Evolutionary conservation across 2,113 vertebrate genomes (phyloP), one percentile per base, ranked within the genome.

Genomic region (Archocentrus centrarchus): DNA sequence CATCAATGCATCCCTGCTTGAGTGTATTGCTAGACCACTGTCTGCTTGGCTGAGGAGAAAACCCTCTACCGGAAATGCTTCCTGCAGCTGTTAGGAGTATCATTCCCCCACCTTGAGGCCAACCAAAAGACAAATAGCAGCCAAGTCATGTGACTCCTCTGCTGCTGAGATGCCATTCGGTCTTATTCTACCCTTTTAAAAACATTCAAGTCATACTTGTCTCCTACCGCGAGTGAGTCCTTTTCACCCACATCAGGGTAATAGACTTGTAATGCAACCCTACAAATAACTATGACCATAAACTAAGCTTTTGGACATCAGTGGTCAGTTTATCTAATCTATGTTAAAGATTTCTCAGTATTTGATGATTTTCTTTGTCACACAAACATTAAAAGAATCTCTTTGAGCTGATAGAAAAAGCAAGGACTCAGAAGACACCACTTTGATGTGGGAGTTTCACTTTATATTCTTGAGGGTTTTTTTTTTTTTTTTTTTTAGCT

Each of bases 81-180:
- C 92, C 86, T 55, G 91, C 95, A 96, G 95, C 95, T 96, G 95
- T 93, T 95, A 93, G 91, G 91, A 95, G 93, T 86, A 96, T 96
- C 94, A 96, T 91, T 95, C 93, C 86, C 27, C 94, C 91, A 94
- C 93, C 92, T 94, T 93, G 88, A 95, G 90, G 93, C 94, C 93
- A 94, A 94, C 88, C 91, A 93, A 93, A 95, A 95, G 93, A 94
- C 92, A 93, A 91, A 94, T 88, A 92, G 93, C 92, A 94, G 94
- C 95, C 89, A 93, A 90, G 90, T 93, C 95, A 95, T n/a, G 20
- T 94, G 94, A 92, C 83, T 78, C 70, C 55, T 85, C 88, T 80
- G 59, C 82, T 86, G 80, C 85, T 35, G 68, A 87, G 84, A 93
- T 92, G 60, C 85, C 87, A 92, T 88, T 94, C 44, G 10, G 61